These are phyloP conservation scores for Sebastes vulpes DNA, from an alignment of 2,797 vertebrate species.

Conservation along the genomic window DNA sequence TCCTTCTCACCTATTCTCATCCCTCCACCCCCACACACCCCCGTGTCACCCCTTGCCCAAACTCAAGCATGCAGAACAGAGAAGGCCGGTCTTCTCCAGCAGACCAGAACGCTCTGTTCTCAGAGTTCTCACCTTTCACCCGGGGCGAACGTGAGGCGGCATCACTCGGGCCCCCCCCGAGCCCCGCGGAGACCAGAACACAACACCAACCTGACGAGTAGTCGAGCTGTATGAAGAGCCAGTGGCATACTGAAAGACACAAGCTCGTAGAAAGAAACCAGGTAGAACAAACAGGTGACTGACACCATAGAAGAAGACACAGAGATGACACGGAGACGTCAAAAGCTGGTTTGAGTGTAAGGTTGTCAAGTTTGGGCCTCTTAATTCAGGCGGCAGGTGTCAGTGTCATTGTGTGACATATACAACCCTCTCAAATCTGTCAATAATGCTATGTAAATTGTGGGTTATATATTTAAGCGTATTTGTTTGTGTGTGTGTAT, in stretches of 20 bases:
- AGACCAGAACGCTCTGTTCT: conserved; percentile 84
- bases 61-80: conserved; percentile 85
- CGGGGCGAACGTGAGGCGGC: conserved; percentile 74
- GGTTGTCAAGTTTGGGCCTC: neutral
- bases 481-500: too few species aligned
- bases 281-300: conserved; percentile 48
- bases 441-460: neutral
- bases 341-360: conserved; percentile 11
- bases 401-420: conserved; percentile 14
- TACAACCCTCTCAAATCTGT: neutral
- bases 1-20: conserved; percentile 42
- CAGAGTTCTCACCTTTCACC: conserved; percentile 87
- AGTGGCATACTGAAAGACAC: conserved; percentile 54
- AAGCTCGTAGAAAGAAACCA: conserved; percentile 36
- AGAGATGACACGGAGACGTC: conserved; percentile 37
- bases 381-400: conserved; percentile 41
- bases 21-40: neutral
- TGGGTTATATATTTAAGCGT: neutral
- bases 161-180: conserved; percentile 53
- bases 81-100: conserved; percentile 75
- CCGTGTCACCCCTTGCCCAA: conserved; percentile 60
- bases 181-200: conserved; percentile 73
- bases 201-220: conserved; percentile 64
- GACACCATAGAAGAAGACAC: conserved; percentile 37
- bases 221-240: conserved; percentile 38